phyloP scores from a whole-genome alignment of 2,797 vertebrate species.

The Halcyon badia region DNA sequence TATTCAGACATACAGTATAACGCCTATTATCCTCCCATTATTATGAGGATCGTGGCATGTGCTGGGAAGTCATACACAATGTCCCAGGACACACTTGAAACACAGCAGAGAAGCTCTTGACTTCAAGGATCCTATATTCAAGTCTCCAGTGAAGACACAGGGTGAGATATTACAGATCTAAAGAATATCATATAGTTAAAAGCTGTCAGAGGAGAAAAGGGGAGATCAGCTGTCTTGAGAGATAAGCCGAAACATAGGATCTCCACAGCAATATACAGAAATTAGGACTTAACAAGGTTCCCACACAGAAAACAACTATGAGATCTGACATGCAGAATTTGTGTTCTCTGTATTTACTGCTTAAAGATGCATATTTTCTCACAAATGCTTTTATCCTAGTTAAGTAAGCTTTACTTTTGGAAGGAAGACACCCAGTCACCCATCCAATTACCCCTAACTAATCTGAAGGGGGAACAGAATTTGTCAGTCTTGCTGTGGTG shows the following conservation, averaged over 20 bases:
- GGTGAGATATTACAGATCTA: constrained; percentile 68
- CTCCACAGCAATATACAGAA: constrained; percentile 26
- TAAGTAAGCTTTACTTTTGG: not conserved
- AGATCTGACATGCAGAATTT: not conserved
- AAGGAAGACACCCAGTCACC: not conserved
- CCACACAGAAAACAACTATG: not conserved
- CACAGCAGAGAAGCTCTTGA: constrained; percentile 68
- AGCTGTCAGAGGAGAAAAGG: constrained; percentile 68
- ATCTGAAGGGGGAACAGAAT: not conserved
- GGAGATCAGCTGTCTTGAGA: constrained; percentile 63
- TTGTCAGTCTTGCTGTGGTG: not conserved
- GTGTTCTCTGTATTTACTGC: not conserved
- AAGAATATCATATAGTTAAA: constrained; percentile 68
- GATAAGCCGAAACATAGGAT: constrained; percentile 43
- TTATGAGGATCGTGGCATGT: constrained; percentile 54
- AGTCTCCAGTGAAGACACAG: constrained; percentile 67
- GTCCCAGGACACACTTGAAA: constrained; percentile 74
- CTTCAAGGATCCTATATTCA: constrained; percentile 63
- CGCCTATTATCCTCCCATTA: constrained; percentile 62
- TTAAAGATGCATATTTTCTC: not conserved
- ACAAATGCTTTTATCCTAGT: not conserved
- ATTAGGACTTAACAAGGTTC: constrained; percentile 48
- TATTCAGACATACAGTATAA: constrained; percentile 58
- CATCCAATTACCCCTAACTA: not conserved
- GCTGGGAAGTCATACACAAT: constrained; percentile 44